Evolutionary conservation across 2,113 vertebrate species (phyloP).

Genomic region (Antechinus stuartii): DNA sequence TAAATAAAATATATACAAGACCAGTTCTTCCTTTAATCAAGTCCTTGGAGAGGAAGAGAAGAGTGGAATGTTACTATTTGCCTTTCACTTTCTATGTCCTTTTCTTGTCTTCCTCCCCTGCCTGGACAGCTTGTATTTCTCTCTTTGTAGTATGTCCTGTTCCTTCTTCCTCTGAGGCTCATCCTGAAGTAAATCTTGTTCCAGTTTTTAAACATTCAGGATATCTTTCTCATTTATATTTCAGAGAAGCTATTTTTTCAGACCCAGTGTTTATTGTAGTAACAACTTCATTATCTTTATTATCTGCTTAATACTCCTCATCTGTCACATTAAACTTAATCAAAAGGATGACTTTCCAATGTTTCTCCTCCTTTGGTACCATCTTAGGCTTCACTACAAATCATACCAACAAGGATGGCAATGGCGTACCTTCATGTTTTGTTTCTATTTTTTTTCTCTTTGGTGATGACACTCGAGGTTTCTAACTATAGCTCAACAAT

Average conservation of each 20-base stretch:
- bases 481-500: conserved; percentile 93
- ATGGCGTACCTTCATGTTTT: conserved; percentile 93
- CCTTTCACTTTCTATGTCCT: conserved; percentile 97
- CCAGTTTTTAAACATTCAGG: conserved; percentile 89
- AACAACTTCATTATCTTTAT: conserved; percentile 67
- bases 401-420: conserved; percentile 94
- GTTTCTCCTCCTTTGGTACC: conserved; percentile 90
- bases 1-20: conserved; percentile 56
- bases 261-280: conserved; percentile 70
- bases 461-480: conserved; percentile 77
- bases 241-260: conserved; percentile 90
- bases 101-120: conserved; percentile 98
- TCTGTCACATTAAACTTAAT: conserved; percentile 95
- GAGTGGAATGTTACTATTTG: conserved; percentile 89
- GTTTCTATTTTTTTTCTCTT: conserved; percentile 81
- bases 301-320: conserved; percentile 89
- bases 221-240: conserved; percentile 96
- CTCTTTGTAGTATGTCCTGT: conserved; percentile 94
- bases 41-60: conserved; percentile 50
- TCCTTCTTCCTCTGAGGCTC: conserved; percentile 97
- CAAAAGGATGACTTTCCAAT: conserved; percentile 93
- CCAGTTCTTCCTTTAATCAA: conserved; percentile 54
- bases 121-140: conserved; percentile 95
- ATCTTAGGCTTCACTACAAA: conserved; percentile 95
- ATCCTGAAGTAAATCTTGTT: conserved; percentile 92